phyloP scores from a whole-genome alignment of 2,113 vertebrate genomes.

The Brachyistius frenatus region DNA sequence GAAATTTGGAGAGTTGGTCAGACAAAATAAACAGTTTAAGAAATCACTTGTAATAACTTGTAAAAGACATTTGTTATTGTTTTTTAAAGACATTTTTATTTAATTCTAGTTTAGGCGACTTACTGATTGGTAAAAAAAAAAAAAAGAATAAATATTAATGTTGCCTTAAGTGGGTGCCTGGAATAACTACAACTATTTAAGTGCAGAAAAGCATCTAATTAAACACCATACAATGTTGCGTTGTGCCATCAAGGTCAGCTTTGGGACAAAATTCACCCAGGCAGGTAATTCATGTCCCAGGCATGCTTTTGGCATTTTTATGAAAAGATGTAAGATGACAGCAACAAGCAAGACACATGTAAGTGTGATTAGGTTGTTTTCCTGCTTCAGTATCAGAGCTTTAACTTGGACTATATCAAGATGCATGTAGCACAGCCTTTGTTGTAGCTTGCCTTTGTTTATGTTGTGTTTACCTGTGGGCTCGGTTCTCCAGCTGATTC shows the following conservation, averaged over 20 bases:
- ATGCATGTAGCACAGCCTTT: background rate
- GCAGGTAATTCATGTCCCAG: conserved; percentile 63
- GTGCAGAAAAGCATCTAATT: conserved; percentile 74
- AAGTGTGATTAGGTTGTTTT: conserved; percentile 28
- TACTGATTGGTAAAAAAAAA: no score
- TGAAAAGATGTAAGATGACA: conserved; percentile 76
- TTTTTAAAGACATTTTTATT: background rate
- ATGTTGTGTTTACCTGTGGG: conserved; percentile 31
- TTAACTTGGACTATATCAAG: background rate
- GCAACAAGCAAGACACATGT: conserved; percentile 45
- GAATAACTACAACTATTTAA: conserved; percentile 50
- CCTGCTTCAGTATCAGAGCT: background rate
- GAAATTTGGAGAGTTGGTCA: background rate
- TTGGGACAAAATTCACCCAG: conserved; percentile 62
- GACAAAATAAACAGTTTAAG: background rate
- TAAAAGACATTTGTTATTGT: background rate
- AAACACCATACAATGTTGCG: conserved; percentile 66
- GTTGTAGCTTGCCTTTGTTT: background rate
- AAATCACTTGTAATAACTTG: background rate
- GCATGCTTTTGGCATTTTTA: conserved; percentile 67
- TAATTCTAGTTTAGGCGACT: no score
- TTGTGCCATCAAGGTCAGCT: conserved; percentile 53
- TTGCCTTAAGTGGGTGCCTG: no score
- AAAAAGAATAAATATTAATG: background rate
- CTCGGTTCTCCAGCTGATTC: conserved; percentile 12